Evolutionary conservation across 2,113 vertebrate genomes (phyloP).

Genomic region (Mormyrus lacerda): DNA sequence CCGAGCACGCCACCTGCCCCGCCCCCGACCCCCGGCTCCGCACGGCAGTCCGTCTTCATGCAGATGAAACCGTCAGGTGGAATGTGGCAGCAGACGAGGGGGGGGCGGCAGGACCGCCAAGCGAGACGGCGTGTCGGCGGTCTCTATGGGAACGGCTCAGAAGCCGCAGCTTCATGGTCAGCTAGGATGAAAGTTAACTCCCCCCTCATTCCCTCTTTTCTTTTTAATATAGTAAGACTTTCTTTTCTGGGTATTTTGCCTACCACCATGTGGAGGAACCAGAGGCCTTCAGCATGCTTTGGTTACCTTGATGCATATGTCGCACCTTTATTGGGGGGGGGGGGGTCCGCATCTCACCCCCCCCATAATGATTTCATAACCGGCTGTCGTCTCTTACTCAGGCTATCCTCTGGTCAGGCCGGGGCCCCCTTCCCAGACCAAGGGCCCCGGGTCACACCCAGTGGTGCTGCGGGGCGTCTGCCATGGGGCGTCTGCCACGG

Average conservation of each 20-base stretch:
- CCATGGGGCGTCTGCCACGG: not conserved
- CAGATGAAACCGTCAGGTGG: not conserved
- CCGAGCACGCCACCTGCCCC: not conserved
- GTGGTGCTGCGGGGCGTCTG: not conserved
- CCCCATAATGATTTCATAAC: not conserved
- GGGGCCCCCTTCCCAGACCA: not conserved
- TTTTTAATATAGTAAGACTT: not conserved
- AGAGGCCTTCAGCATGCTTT: not conserved
- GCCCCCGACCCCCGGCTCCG: no score
- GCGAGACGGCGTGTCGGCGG: not conserved
- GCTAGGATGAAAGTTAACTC: not conserved
- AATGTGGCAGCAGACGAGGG: not conserved
- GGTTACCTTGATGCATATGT: not conserved
- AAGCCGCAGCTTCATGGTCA: not conserved
- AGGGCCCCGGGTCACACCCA: not conserved
- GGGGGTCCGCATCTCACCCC: not conserved
- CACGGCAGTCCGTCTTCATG: not conserved
- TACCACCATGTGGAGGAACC: not conserved
- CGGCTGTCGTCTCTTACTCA: not conserved
- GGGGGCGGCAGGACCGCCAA: not conserved
- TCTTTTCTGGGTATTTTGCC: not conserved
- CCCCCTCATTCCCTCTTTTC: not conserved
- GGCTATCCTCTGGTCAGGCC: not conserved
- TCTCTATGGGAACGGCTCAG: constrained; percentile 19
- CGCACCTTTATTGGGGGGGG: not conserved